phyloP scores from a whole-genome alignment of 2,113 vertebrate species.

The Bubo scandiacus region DNA sequence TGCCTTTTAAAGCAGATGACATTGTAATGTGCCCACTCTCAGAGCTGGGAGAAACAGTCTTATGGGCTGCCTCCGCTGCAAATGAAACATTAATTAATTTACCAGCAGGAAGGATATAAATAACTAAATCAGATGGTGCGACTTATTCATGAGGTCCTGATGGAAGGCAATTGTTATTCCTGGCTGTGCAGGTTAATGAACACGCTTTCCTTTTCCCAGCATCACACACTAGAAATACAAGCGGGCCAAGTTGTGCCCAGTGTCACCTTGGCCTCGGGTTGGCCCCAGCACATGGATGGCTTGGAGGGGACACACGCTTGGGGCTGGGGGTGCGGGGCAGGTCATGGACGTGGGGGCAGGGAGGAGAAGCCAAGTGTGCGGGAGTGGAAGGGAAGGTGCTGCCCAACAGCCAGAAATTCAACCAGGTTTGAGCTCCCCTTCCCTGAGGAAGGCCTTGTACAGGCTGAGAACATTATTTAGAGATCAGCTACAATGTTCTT shows the following conservation, averaged over 20 bases:
- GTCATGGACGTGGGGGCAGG: no score
- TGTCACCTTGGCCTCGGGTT: accelerated
- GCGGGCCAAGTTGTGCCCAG: accelerated
- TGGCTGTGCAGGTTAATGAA: constrained; percentile 48
- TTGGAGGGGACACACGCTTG: accelerated
- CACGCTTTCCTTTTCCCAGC: neutral
- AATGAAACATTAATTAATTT: constrained; percentile 67
- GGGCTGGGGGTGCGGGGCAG: neutral
- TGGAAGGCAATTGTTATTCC: constrained; percentile 6
- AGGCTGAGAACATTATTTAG: neutral
- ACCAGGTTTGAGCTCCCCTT: accelerated
- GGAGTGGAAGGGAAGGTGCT: neutral
- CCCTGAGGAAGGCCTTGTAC: neutral
- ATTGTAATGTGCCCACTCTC: neutral
- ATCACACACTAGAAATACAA: constrained; percentile 19
- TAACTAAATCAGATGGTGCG: constrained; percentile 31
- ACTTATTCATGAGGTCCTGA: neutral
- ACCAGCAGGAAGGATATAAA: constrained; percentile 71
- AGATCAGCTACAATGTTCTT: neutral
- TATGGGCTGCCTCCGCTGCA: neutral
- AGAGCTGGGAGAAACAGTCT: neutral
- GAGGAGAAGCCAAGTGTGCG: accelerated
- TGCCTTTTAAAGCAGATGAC: neutral
- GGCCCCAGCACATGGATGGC: neutral
- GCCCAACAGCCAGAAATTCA: neutral